Percentiles rank a stretch among this genome's conserved stretches.
These are phyloP conservation scores for Conus betulinus DNA, from an alignment of 1,140 invertebrate genomes.

Conservation along the genomic window DNA sequence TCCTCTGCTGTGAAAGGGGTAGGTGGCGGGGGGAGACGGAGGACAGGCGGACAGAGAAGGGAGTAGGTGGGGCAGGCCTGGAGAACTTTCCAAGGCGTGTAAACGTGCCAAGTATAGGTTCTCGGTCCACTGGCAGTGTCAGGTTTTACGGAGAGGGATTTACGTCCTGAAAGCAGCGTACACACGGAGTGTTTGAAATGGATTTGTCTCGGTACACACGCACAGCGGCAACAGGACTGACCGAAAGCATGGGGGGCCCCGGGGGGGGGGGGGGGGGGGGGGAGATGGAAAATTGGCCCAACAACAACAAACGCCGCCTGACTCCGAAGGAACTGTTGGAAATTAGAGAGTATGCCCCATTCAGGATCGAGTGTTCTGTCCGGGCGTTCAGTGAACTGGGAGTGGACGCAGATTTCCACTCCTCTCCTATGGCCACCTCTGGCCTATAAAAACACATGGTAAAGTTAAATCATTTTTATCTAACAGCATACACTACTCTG, in stretches of 20 bases:
- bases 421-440: too few relatives aligned
- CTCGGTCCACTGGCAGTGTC: background rate
- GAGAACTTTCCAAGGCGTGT: background rate
- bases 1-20: too few relatives aligned
- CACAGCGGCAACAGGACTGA: background rate
- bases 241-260: background rate
- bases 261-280: background rate
- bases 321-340: too few relatives aligned
- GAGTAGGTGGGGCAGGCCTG: background rate
- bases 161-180: slow-evolving; percentile 1
- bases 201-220: slow-evolving; percentile 22
- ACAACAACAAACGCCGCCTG: background rate
- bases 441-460: too few relatives aligned
- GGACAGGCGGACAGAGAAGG: background rate
- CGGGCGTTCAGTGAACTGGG: too few relatives aligned
- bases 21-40: too few relatives aligned
- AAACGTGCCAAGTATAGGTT: slow-evolving; percentile 10
- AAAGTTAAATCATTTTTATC: too few relatives aligned
- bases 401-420: too few relatives aligned
- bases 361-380: too few relatives aligned
- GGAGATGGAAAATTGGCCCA: background rate
- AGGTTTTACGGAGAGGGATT: slow-evolving; percentile 18
- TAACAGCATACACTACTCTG: too few relatives aligned
- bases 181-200: background rate
- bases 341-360: too few relatives aligned